A percentile compares a stretch with the other conserved stretches of the same genome.
phyloP scores from a whole-genome alignment of 2,797 vertebrate species.

The Nothura maculosa region DNA sequence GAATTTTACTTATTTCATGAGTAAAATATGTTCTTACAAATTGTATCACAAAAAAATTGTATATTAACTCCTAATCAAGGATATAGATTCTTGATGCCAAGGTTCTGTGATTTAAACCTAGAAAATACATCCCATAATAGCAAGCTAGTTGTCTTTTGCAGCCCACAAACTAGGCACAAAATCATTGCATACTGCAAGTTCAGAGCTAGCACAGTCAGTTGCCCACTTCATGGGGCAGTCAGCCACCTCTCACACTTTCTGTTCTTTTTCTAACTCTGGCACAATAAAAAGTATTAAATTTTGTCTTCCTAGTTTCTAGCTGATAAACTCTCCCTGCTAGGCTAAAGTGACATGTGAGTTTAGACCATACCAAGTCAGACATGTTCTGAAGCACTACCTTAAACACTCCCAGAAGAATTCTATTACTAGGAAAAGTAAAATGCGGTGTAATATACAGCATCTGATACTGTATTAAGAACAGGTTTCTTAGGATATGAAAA shows the following conservation, averaged over 20 bases:
- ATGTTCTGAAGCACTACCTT: background rate
- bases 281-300: background rate
- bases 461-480: slow-evolving; percentile 31
- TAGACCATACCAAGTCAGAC: background rate
- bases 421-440: background rate
- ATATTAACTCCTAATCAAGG: background rate
- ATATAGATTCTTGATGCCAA: background rate
- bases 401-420: background rate
- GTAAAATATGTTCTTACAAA: background rate
- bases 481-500: background rate
- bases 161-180: background rate
- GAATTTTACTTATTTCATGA: background rate
- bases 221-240: background rate
- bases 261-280: background rate
- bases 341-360: background rate
- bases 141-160: background rate
- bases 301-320: background rate
- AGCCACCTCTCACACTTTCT: background rate
- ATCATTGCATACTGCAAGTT: background rate
- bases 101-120: background rate
- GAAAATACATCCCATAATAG: background rate
- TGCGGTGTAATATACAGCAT: background rate
- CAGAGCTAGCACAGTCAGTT: background rate
- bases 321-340: background rate
- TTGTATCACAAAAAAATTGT: background rate